Conservation (phyloP, 2,113 vertebrate species). For the Serinus canaria region DNA sequence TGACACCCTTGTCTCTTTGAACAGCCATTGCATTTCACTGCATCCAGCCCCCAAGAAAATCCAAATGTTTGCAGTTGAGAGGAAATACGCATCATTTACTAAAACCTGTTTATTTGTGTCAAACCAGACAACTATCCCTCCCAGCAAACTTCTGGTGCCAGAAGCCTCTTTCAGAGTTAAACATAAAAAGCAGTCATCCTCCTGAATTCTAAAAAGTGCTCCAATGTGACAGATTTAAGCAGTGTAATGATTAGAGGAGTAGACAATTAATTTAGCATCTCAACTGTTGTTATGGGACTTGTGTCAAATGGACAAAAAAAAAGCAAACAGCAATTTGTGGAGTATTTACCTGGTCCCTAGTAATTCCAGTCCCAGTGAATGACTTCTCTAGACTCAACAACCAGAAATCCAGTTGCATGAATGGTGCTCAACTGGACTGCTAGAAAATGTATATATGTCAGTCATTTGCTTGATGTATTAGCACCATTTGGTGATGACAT, state of each 20-base stretch:
- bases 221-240: not conserved
- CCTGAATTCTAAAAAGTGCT: not conserved
- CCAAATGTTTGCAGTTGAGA: constrained; percentile 26
- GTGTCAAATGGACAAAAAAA: not conserved
- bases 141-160: not conserved
- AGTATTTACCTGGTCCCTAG: not conserved
- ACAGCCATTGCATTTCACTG: constrained; percentile 11
- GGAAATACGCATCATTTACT: not conserved
- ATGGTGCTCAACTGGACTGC: not conserved
- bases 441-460: not conserved
- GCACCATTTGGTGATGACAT: not conserved
- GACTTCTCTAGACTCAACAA: not conserved
- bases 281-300: not conserved
- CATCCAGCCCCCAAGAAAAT: not conserved
- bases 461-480: not conserved
- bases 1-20: constrained; percentile 42
- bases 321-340: not conserved
- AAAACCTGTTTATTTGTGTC: constrained; percentile 47
- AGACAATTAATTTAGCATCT: not conserved
- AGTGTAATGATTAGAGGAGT: not conserved
- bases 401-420: not conserved
- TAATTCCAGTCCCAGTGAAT: not conserved
- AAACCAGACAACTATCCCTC: constrained; percentile 4
- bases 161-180: not conserved
- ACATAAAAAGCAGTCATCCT: not conserved